Evolutionary conservation across 2,797 vertebrate species (phyloP), one percentile per base, ranked within the genome.

Genomic region (Tarsius wallacei): DNA sequence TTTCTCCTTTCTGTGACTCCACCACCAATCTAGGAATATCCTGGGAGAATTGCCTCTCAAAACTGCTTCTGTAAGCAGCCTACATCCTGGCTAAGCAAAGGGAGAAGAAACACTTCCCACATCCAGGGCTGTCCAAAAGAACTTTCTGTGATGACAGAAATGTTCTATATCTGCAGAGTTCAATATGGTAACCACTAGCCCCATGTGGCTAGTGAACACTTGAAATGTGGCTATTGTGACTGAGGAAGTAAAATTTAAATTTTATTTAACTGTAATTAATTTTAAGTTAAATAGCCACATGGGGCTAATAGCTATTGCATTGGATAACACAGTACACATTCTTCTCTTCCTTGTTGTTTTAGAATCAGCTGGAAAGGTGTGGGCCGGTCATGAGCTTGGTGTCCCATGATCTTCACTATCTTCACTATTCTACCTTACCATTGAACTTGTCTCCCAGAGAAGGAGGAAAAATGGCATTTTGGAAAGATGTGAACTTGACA

Each of bases 81-180:
- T 71, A 93, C 96, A 73, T 81, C 22, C 96, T 90, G 83, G 74
- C 88, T 85, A 12, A 86, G 86, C 82, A 42, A 42, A 78, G 94
- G 73, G 68, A 89, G 95, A 96, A 96, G 93, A 93, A 96, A 96
- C 94, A 95, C 97, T 95, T 97, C 97, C 97, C 96, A 97, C 95
- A 90, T 31, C 64, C 91, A 86, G 86, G 42, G 89, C 82, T 93
- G 53, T 93, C 89, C 91, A 93, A 86, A 64, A 94, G 85, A 87
- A 88, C 90, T 95, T 88, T 36, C 90, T 87, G 88, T 91, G 95
- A 83, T 49, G 49, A 70, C 76, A 81, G 83, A 76, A 90, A 70
- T 66, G 85, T 87, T 93, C 97, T 55, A 11, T 91, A 51, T 68
- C 80, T 76, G 85, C 66, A 33, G 22, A 59, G 86, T 86, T 91